Conservation (phyloP, 1,140 invertebrate species). For the Drosophila sulfurigaster region DNA sequence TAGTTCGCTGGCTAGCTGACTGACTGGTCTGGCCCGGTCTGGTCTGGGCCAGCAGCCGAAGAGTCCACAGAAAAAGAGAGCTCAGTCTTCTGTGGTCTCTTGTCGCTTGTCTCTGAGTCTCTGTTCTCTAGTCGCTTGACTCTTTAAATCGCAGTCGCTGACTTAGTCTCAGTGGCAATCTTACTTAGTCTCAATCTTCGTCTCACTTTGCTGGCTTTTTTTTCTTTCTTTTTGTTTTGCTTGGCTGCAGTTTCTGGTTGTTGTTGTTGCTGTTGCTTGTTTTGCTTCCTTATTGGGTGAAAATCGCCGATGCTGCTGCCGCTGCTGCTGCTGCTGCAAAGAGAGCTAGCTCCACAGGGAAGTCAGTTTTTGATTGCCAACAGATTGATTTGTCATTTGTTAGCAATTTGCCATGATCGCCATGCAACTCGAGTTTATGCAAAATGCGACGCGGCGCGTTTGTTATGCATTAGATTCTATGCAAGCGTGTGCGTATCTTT, state of each 20-base stretch:
- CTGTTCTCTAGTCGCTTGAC: conserved; percentile 45
- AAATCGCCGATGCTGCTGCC: conserved; percentile 57
- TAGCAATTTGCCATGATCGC: conserved; percentile 46
- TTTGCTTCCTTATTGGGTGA: conserved; percentile 83
- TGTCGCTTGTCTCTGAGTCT: conserved; percentile 32
- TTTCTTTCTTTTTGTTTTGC: conserved; percentile 50
- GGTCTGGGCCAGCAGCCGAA: conserved; percentile 39
- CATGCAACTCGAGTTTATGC: conserved; percentile 7
- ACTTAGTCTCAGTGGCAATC: conserved; percentile 12
- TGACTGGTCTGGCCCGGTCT: conserved; percentile 64
- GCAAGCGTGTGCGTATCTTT: not conserved
- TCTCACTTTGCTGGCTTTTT: conserved; percentile 23
- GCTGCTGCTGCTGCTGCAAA: conserved; percentile 1
- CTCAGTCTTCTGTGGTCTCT: conserved; percentile 9
- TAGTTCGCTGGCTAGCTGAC: not conserved
- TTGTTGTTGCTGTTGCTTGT: conserved; percentile 50
- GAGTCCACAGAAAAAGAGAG: conserved; percentile 32
- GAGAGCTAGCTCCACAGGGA: conserved; percentile 49
- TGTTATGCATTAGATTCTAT: conserved; percentile 24
- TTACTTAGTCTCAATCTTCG: conserved; percentile 1
- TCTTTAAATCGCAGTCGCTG: conserved; percentile 2
- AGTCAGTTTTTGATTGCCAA: conserved; percentile 72
- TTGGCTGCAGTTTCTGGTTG: conserved; percentile 78
- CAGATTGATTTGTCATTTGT: conserved; percentile 80
- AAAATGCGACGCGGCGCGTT: conserved; percentile 14